Percentiles rank a stretch among this genome's conserved stretches.
phyloP scores from a whole-genome alignment of 2,797 vertebrate genomes.

The Xiphophorus birchmanni region DNA sequence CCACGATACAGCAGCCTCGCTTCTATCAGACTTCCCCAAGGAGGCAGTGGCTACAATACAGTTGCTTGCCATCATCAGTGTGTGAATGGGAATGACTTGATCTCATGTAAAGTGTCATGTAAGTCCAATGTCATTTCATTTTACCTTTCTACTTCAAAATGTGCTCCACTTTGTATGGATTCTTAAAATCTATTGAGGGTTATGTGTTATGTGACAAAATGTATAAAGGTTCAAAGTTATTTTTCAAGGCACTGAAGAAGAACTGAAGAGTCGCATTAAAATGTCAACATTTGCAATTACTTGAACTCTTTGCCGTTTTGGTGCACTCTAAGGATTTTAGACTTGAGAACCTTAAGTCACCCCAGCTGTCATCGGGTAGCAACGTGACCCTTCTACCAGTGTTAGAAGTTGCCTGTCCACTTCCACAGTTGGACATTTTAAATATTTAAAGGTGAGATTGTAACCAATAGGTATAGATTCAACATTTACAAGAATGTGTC shows the following conservation, averaged over 20 bases:
- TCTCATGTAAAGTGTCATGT: too few relatives aligned
- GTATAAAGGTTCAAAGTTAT: not conserved
- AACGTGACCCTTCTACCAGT: slow-evolving; percentile 37
- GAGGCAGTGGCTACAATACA: too few relatives aligned
- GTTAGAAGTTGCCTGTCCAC: slow-evolving; percentile 34
- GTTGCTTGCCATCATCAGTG: too few relatives aligned
- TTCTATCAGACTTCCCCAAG: too few relatives aligned
- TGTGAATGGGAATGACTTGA: too few relatives aligned
- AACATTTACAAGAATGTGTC: slow-evolving; percentile 41
- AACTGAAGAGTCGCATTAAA: not conserved
- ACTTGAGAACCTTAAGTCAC: slow-evolving; percentile 24
- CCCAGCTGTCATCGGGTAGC: slow-evolving; percentile 8
- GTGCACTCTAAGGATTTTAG: not conserved
- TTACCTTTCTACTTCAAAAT: not conserved
- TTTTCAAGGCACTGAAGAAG: not conserved
- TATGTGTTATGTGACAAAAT: not conserved
- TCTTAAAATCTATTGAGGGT: not conserved
- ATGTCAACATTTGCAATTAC: not conserved
- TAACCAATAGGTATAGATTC: slow-evolving; percentile 58
- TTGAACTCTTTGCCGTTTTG: not conserved
- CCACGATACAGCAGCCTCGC: too few relatives aligned
- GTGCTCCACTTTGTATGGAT: not conserved
- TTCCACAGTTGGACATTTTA: slow-evolving; percentile 68
- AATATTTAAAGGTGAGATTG: slow-evolving; percentile 69
- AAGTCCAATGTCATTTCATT: too few relatives aligned